Evolutionary conservation across 1,140 invertebrate species (phyloP).

Genomic region (Artemia franciscana): DNA sequence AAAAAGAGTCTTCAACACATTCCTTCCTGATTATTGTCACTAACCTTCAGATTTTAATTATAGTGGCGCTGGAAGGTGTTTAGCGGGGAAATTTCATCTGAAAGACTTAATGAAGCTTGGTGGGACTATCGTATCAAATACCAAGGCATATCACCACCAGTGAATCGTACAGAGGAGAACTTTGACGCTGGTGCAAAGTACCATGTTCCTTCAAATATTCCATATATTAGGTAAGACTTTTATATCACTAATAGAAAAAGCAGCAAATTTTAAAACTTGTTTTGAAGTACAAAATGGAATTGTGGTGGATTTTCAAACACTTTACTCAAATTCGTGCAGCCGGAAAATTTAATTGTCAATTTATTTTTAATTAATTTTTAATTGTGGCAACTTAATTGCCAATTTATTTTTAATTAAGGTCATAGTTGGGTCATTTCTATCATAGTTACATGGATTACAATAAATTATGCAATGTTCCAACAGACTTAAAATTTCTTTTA

Average conservation of each 20-base stretch:
- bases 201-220: slow-evolving; percentile 48
- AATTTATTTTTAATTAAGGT: too few species aligned
- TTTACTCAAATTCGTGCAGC: not conserved
- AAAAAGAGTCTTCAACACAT: not conserved
- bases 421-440: too few species aligned
- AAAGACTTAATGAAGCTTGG: slow-evolving; percentile 51
- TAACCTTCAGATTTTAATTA: slow-evolving; percentile 14
- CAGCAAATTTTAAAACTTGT: not conserved
- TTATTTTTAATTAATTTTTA: too few species aligned
- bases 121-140: slow-evolving; percentile 47
- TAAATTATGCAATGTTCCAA: too few species aligned
- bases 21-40: too few species aligned
- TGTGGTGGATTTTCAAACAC: slow-evolving; percentile 9
- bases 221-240: slow-evolving; percentile 25
- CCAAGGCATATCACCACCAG: slow-evolving; percentile 44
- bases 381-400: too few species aligned
- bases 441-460: too few species aligned
- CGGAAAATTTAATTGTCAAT: too few species aligned
- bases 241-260: too few species aligned
- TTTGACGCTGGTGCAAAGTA: slow-evolving; percentile 60
- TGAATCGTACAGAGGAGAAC: slow-evolving; percentile 38
- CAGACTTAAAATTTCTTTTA: too few species aligned
- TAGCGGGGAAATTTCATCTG: slow-evolving; percentile 34
- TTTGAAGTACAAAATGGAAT: slow-evolving; percentile 11
- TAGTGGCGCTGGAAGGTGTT: slow-evolving; percentile 54